Conservation (phyloP, 2,888 invertebrate genomes). For the Lottia gigantea region DNA sequence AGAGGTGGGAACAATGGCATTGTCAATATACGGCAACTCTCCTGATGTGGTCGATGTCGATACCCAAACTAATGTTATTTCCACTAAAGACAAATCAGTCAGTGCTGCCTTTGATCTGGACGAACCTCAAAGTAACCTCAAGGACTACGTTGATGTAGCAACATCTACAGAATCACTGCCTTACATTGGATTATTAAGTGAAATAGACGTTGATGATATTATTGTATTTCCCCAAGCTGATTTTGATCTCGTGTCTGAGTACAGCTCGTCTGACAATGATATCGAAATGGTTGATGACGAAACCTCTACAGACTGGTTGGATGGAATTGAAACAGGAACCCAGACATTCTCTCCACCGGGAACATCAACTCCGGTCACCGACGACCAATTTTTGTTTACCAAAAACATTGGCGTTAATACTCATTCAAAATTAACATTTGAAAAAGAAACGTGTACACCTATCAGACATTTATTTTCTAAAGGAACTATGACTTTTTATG, state of each 20-base stretch:
- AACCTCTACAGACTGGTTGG: slow-evolving; percentile 40
- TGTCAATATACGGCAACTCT: slow-evolving; percentile 37
- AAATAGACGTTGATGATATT: slow-evolving; percentile 54
- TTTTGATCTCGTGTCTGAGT: slow-evolving; percentile 39
- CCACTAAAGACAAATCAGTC: slow-evolving; percentile 45
- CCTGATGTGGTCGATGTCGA: slow-evolving; percentile 33
- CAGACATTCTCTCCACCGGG: slow-evolving; percentile 40
- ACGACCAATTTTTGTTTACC: slow-evolving; percentile 24
- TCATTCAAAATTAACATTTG: slow-evolving; percentile 48
- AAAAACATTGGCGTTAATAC: slow-evolving; percentile 55
- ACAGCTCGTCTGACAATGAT: slow-evolving; percentile 24
- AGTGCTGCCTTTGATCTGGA: slow-evolving; percentile 47
- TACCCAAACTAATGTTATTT: slow-evolving; percentile 45
- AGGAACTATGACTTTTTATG: slow-evolving; percentile 54
- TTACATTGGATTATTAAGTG: slow-evolving; percentile 58
- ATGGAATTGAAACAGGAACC: slow-evolving; percentile 45
- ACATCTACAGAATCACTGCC: slow-evolving; percentile 60
- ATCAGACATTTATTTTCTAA: slow-evolving; percentile 48
- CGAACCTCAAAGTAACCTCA: slow-evolving; percentile 19
- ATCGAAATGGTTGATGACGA: slow-evolving; percentile 49
- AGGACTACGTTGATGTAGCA: slow-evolving; percentile 42
- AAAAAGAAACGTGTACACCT: slow-evolving; percentile 57
- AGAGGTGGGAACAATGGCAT: slow-evolving; percentile 50
- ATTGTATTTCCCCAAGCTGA: slow-evolving; percentile 52
- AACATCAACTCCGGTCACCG: neutral